A percentile compares a stretch with the other conserved stretches of the same genome.
phyloP scores from a whole-genome alignment of 2,797 vertebrate genomes.

The Danio aesculapii region DNA sequence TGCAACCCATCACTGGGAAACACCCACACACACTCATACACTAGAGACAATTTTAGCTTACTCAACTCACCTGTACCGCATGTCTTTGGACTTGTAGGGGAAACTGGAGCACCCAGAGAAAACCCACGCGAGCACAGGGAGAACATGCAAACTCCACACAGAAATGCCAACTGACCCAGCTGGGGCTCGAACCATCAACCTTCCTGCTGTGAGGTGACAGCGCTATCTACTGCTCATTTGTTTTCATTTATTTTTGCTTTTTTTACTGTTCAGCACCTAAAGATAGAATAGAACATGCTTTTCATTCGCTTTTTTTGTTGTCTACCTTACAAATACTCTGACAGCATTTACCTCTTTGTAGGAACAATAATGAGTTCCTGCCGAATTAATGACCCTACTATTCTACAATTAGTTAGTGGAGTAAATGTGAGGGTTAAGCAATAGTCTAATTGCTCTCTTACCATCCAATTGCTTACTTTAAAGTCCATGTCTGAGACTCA shows the following conservation, averaged over 20 bases:
- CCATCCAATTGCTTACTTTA: constrained; percentile 8
- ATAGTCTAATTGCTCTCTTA: constrained; percentile 23
- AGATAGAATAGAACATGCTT: neutral
- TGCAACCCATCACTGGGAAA: no score
- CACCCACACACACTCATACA: no score
- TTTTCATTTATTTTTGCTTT: neutral
- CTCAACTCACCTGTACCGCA: no score
- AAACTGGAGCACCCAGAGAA: no score
- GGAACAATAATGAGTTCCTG: constrained; percentile 9
- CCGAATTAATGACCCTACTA: constrained; percentile 29
- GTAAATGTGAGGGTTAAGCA: constrained; percentile 10
- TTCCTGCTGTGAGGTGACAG: no score
- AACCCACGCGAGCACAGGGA: no score
- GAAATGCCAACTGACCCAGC: no score
- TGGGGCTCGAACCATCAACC: no score
- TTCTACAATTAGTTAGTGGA: constrained; percentile 36
- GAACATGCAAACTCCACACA: no score
- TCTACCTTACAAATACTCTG: neutral
- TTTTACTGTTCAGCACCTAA: constrained; percentile 2
- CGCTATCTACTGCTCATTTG: no score
- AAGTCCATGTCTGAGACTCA: neutral
- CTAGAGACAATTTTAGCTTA: no score
- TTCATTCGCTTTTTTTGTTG: neutral
- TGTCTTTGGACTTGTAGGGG: no score
- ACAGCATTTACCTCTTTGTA: neutral